phyloP scores from a whole-genome alignment of 2,888 invertebrate species.

The Torymus texanus region DNA sequence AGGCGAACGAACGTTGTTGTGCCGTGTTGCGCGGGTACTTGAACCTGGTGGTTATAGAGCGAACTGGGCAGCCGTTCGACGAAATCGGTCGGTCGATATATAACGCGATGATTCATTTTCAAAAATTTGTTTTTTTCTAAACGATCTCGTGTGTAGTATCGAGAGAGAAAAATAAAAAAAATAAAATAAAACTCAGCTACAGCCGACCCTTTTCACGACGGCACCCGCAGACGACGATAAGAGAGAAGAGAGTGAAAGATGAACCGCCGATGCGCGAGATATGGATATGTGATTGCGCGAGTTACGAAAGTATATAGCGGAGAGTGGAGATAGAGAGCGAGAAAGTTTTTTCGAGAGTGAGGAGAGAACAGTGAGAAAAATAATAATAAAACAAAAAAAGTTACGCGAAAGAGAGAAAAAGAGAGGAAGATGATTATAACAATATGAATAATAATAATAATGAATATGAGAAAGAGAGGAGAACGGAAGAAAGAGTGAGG shows the following conservation, averaged over 20 bases:
- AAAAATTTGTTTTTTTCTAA: neutral
- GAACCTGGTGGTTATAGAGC: constrained; percentile 21
- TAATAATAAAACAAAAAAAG: neutral
- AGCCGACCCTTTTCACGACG: constrained; percentile 30
- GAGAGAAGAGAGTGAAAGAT: constrained; percentile 11
- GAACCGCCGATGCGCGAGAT: constrained; percentile 11
- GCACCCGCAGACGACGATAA: constrained; percentile 19
- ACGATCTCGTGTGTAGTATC: neutral
- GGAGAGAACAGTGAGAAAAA: neutral
- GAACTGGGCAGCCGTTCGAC: constrained; percentile 9
- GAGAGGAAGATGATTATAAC: no score
- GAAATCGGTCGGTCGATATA: neutral
- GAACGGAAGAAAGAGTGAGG: constrained; percentile 35
- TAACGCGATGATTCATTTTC: constrained; percentile 1
- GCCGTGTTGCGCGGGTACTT: constrained; percentile 46
- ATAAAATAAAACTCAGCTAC: neutral
- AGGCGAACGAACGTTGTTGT: constrained; percentile 38
- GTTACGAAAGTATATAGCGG: constrained; percentile 23
- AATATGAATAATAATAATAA: neutral
- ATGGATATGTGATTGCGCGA: constrained; percentile 10
- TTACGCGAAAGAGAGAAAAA: neutral
- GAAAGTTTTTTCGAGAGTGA: constrained; percentile 16
- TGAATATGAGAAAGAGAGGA: neutral
- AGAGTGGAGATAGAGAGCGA: constrained; percentile 4
- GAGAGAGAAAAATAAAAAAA: constrained; percentile 5